Percentiles rank a stretch among this genome's conserved stretches.
These are phyloP conservation scores for Zaprionus inermis DNA, from an alignment of 1,140 invertebrate genomes.

Conservation along the genomic window DNA sequence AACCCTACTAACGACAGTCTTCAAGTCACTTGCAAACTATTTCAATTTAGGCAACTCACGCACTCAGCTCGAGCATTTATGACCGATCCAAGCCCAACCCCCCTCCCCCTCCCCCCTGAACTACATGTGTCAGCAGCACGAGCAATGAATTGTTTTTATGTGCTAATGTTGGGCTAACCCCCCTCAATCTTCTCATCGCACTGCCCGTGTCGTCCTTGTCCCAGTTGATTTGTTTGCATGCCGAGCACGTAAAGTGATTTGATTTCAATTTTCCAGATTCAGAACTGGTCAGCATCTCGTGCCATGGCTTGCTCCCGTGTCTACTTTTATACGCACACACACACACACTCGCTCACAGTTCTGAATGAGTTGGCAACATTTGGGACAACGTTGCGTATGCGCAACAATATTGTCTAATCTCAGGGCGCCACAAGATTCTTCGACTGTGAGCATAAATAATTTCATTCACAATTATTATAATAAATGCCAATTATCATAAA, in stretches of 20 bases:
- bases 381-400: conserved; percentile 37
- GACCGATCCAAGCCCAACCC: too few relatives aligned
- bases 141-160: conserved; percentile 79
- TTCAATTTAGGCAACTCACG: conserved; percentile 50
- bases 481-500: conserved; percentile 30
- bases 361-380: conserved; percentile 45
- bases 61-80: conserved; percentile 56
- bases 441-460: conserved; percentile 14
- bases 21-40: conserved; percentile 25
- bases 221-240: conserved; percentile 60
- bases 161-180: conserved; percentile 61
- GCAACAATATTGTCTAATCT: conserved; percentile 46
- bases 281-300: conserved; percentile 51
- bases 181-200: too few relatives aligned
- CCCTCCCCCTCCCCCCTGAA: too few relatives aligned
- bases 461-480: conserved; percentile 15
- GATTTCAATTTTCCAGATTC: conserved; percentile 84
- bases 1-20: not conserved
- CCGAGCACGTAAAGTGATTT: conserved; percentile 81
- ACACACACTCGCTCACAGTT: too few relatives aligned
- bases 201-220: conserved; percentile 14
- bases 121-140: conserved; percentile 73
- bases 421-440: conserved; percentile 32
- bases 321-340: conserved; percentile 24
- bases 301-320: conserved; percentile 23